Percentiles rank a stretch among this genome's conserved stretches.
phyloP scores from a whole-genome alignment of 2,888 invertebrate genomes.

The Cheilosia grossa region DNA sequence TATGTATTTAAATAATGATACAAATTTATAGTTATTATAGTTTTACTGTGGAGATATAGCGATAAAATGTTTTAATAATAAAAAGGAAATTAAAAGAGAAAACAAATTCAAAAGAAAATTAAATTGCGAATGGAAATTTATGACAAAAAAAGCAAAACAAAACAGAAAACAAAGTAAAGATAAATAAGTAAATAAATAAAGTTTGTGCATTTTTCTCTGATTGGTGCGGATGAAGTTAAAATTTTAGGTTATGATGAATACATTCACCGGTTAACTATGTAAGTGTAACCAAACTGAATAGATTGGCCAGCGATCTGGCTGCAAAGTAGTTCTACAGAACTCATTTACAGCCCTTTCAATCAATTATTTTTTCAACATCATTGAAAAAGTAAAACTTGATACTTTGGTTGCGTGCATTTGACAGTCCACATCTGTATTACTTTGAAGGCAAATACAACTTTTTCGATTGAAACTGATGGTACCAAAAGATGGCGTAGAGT shows the following conservation, averaged over 20 bases:
- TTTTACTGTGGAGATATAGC: slow-evolving; percentile 68
- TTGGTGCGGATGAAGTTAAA: background rate
- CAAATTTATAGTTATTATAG: slow-evolving; percentile 72
- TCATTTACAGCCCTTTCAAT: too few species aligned
- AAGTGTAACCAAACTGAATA: too few species aligned
- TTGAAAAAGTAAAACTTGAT: too few species aligned
- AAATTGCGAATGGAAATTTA: slow-evolving; percentile 55
- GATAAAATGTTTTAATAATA: slow-evolving; percentile 72
- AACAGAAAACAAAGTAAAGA: slow-evolving; percentile 20
- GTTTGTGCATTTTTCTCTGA: slow-evolving; percentile 4
- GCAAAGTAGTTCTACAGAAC: too few species aligned
- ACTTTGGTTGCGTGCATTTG: too few species aligned
- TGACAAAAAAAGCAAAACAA: slow-evolving; percentile 32
- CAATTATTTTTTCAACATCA: too few species aligned
- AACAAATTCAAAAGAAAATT: slow-evolving; percentile 41
- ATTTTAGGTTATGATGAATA: background rate
- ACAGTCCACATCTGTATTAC: too few species aligned
- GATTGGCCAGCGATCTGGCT: too few species aligned
- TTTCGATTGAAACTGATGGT: too few species aligned
- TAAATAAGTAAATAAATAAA: slow-evolving; percentile 64
- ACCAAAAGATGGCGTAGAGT: too few species aligned
- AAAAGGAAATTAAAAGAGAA: slow-evolving; percentile 40
- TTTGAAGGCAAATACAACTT: too few species aligned
- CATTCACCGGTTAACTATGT: background rate
- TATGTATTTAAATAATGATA: slow-evolving; percentile 71